phyloP scores from a whole-genome alignment of 2,113 vertebrate genomes.

The Hypomesus transpacificus region DNA sequence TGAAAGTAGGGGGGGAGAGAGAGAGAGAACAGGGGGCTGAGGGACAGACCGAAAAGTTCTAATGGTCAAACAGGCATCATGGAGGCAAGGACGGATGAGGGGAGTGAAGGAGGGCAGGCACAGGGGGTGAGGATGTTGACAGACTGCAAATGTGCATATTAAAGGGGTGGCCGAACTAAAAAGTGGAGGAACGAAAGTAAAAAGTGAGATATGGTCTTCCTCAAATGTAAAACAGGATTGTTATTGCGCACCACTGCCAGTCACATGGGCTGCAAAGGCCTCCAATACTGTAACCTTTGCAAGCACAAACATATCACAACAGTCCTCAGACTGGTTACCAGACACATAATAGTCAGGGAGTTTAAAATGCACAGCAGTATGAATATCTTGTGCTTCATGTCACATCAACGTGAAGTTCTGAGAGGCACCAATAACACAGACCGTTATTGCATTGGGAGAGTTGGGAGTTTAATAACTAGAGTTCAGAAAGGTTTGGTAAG shows the following conservation, averaged over 20 bases:
- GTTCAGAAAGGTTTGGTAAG: too few species aligned
- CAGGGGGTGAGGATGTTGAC: background rate
- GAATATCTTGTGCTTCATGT: conserved; percentile 11
- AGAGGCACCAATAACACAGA: conserved; percentile 36
- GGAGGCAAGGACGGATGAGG: background rate
- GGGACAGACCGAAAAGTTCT: background rate
- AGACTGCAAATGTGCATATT: too few species aligned
- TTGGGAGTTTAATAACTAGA: conserved; percentile 45
- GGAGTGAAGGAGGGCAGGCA: background rate
- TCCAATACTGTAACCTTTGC: too few species aligned
- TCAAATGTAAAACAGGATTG: too few species aligned
- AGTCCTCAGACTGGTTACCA: background rate
- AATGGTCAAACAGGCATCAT: background rate
- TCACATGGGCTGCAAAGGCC: too few species aligned
- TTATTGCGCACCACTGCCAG: too few species aligned
- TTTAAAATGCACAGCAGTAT: background rate
- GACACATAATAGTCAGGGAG: conserved; percentile 9
- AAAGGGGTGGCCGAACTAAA: too few species aligned
- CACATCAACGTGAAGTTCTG: conserved; percentile 29
- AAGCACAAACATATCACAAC: too few species aligned
- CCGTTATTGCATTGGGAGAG: conserved; percentile 49
- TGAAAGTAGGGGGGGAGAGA: background rate
- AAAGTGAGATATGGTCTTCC: too few species aligned
- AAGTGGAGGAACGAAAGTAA: too few species aligned
- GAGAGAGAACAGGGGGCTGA: background rate